Evolutionary conservation across 2,797 vertebrate species (phyloP).

Genomic region (Knipowitschia caucasica): DNA sequence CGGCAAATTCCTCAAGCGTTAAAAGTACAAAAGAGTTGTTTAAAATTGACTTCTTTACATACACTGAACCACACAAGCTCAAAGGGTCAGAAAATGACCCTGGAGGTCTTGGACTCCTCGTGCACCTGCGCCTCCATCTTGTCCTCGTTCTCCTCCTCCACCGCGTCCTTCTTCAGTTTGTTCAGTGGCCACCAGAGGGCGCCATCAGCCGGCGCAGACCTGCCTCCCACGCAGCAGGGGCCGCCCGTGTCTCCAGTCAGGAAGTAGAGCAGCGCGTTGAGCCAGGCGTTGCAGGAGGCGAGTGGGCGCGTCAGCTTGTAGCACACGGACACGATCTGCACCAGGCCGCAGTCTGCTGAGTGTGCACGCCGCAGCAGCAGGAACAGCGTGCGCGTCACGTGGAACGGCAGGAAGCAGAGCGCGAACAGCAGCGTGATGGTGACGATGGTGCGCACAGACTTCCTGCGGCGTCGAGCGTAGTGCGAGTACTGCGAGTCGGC

Average conservation of each 20-base stretch:
- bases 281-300: constrained; percentile 83
- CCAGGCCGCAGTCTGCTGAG: constrained; percentile 65
- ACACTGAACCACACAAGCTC: no score
- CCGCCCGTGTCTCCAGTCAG: constrained; percentile 79
- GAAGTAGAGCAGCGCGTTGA: constrained; percentile 83
- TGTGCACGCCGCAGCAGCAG: constrained; percentile 71
- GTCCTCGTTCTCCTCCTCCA: constrained; percentile 67
- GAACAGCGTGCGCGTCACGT: constrained; percentile 80
- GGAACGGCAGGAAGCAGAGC: constrained; percentile 81
- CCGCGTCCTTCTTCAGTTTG: constrained; percentile 67
- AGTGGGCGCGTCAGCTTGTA: constrained; percentile 82
- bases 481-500: constrained; percentile 70
- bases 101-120: constrained; percentile 71
- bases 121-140: constrained; percentile 57
- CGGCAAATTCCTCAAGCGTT: no score
- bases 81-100: constrained; percentile 56
- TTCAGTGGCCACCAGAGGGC: constrained; percentile 77
- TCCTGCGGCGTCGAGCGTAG: constrained; percentile 73
- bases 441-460: constrained; percentile 81
- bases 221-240: constrained; percentile 63
- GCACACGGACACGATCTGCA: constrained; percentile 78
- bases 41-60: no score
- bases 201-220: constrained; percentile 46
- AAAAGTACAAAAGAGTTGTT: no score
- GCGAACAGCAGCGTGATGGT: constrained; percentile 82